Conservation (phyloP, 2,888 invertebrate genomes). For the Drosophila fulvimacula region DNA sequence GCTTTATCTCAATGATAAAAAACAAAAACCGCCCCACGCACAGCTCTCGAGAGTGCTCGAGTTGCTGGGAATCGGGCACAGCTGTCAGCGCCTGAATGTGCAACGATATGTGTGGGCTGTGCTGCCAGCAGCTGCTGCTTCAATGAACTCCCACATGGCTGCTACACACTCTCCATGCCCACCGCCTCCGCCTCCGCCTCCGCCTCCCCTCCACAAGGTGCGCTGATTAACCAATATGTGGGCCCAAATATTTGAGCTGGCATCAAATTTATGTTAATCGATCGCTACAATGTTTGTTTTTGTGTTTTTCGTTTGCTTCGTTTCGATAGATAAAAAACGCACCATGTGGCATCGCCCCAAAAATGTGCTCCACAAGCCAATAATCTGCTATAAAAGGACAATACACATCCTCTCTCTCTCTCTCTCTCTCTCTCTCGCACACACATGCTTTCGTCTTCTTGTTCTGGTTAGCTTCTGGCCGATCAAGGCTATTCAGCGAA, state of each 20-base stretch:
- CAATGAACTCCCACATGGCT: constrained; percentile 7
- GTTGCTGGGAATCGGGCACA: constrained; percentile 67
- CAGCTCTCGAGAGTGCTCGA: constrained; percentile 32
- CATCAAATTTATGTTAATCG: constrained; percentile 71
- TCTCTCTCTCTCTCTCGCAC: not conserved
- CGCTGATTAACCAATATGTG: constrained; percentile 64
- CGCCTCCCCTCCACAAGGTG: constrained; percentile 24
- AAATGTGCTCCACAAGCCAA: constrained; percentile 15
- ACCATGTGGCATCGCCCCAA: constrained; percentile 26
- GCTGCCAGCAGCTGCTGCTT: constrained; percentile 25
- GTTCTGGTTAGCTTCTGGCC: constrained; percentile 9
- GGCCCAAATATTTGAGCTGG: constrained; percentile 58
- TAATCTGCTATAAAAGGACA: constrained; percentile 11
- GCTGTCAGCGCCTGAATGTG: constrained; percentile 57
- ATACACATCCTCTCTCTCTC: not conserved
- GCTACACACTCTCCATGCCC: too few relatives aligned
- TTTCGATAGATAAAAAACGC: constrained; percentile 40
- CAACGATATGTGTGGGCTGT: constrained; percentile 21
- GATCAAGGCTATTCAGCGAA: constrained; percentile 40
- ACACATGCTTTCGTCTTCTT: not conserved
- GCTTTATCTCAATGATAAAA: constrained; percentile 48
- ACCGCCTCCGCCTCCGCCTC: not conserved
- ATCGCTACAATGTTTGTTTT: constrained; percentile 46
- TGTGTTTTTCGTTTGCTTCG: constrained; percentile 19
- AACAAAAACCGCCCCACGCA: constrained; percentile 31